phyloP scores from a whole-genome alignment of 2,888 invertebrate species.

The Criorhina ranunculi region DNA sequence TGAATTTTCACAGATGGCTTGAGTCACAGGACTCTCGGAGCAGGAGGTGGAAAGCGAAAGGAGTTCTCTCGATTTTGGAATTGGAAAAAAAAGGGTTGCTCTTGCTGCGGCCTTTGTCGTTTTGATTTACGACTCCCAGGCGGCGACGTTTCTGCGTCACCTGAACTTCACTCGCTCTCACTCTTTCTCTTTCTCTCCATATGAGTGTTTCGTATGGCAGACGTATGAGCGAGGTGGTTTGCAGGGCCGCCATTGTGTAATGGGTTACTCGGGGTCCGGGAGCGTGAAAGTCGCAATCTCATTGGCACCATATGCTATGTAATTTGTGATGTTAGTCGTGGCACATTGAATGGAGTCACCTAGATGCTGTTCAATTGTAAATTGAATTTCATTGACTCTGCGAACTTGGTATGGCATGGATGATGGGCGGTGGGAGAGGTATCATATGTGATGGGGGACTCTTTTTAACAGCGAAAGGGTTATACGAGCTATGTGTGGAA shows the following conservation, averaged over 20 bases:
- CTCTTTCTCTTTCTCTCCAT: not conserved
- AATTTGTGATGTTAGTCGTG: conserved; percentile 83
- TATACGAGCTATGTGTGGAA: conserved; percentile 23
- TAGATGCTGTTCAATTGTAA: conserved; percentile 64
- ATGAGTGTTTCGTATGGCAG: conserved; percentile 34
- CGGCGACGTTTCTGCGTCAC: conserved; percentile 65
- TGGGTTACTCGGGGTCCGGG: conserved; percentile 46
- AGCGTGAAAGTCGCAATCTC: conserved; percentile 80
- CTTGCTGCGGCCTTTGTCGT: conserved; percentile 50
- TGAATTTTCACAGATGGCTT: conserved; percentile 72
- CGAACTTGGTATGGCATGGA: not conserved
- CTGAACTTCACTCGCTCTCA: conserved; percentile 65
- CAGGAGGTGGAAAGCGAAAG: conserved; percentile 33
- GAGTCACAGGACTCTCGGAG: conserved; percentile 38
- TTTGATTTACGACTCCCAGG: conserved; percentile 75
- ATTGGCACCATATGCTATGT: conserved; percentile 85
- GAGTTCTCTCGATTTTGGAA: conserved; percentile 28
- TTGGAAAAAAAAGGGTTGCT: conserved; percentile 61
- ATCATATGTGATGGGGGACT: conserved; percentile 59
- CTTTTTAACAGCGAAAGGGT: conserved; percentile 41
- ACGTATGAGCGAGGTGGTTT: conserved; percentile 48
- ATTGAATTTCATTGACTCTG: conserved; percentile 74
- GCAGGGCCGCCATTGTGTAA: conserved; percentile 37
- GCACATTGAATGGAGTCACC: conserved; percentile 65
- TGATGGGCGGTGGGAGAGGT: conserved; percentile 35